phyloP scores from a whole-genome alignment of 2,113 vertebrate genomes.

The Sula dactylatra region DNA sequence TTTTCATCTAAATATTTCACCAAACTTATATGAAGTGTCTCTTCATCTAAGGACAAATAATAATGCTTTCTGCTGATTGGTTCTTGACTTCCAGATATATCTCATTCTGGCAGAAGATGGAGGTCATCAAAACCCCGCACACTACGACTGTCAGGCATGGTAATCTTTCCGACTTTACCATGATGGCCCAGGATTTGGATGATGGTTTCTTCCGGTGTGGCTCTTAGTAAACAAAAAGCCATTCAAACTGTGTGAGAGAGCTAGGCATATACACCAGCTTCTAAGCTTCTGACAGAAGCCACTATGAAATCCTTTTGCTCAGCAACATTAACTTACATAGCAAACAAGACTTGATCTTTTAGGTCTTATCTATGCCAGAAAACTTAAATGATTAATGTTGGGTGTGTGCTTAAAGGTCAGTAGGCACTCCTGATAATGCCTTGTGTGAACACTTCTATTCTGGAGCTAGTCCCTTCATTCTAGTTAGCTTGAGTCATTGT shows the following conservation, averaged over 20 bases:
- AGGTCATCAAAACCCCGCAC: background rate
- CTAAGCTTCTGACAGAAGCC: background rate
- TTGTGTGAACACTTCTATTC: background rate
- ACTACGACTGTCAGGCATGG: background rate
- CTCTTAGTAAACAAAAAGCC: background rate
- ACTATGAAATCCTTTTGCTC: background rate
- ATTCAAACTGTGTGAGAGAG: background rate
- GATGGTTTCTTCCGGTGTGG: background rate
- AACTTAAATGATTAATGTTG: background rate
- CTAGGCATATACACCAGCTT: background rate
- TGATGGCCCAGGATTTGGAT: accelerated
- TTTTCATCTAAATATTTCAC: too few species aligned
- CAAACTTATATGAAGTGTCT: background rate
- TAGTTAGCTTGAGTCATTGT: background rate
- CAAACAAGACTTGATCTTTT: background rate
- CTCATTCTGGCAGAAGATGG: background rate
- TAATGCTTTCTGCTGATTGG: background rate
- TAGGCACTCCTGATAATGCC: background rate
- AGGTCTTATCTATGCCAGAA: background rate
- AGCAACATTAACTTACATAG: background rate
- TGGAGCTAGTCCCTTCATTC: background rate
- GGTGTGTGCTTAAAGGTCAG: background rate
- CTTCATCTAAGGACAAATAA: background rate
- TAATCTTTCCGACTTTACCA: background rate
- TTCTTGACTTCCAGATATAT: background rate